Evolutionary conservation across 2,888 invertebrate genomes (phyloP), one percentile per base, ranked within the genome.

Genomic region (Agrotis exclamationis): DNA sequence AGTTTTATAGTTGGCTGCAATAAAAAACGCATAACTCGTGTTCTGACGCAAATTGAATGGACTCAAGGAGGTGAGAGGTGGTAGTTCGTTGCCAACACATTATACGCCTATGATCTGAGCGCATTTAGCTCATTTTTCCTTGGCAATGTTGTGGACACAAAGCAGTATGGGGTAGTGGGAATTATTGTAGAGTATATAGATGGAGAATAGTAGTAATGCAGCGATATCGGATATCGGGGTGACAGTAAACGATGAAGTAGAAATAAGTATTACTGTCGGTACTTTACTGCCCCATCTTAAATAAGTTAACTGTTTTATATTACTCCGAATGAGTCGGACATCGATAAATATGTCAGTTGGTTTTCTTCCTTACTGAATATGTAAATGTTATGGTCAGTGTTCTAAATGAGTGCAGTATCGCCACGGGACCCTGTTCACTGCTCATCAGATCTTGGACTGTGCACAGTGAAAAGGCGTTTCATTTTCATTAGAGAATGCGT

Each of bases 1-100:
- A 89, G 83, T 93, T 94, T 94, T 93, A 94, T 95, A 90, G 94
- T 89, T 80, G 87, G 85, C 74, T 87, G 91, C 91, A 95, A 95
- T 95, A 95, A 95, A 95, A 95, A 95, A 94, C 91, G 89, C 92
- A 94, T 95, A 94, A 95, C 93, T 91, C 90, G 91, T 89, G 84
- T 81, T 86, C 83, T 89, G 91, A 87, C 90, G 89, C 90, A 94
- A 95, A 95, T 95, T 95, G 94, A 94, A 95, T 94, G 92, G 87
- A 85, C 80, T 84, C 73, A 70, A 83, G 87, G 86, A 85, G 89
- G 90, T 88, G 88, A 89, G 90, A 89, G 89, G 87, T 87, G 85
- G 80, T 50, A 45, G 62, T 51, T 24, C 39, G 45, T 39, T 63
- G 64, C 62, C 65, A 67, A 60, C 48, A 78, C 64, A 89, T 80